phyloP scores from a whole-genome alignment of 2,888 invertebrate genomes.

The Psococerastis gibbosa region DNA sequence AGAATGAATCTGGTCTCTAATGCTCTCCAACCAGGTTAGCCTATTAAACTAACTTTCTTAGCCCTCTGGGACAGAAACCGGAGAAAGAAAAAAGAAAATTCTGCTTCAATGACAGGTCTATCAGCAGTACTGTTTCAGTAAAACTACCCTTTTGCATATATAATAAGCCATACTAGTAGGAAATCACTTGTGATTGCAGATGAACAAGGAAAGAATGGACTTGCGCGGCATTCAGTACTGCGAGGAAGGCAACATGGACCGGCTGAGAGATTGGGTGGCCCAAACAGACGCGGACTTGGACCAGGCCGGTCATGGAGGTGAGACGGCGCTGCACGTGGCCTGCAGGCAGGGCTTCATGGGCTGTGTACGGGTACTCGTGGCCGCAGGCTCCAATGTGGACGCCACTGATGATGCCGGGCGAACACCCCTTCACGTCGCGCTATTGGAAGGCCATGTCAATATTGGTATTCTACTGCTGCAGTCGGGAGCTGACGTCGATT shows the following conservation, averaged over 20 bases:
- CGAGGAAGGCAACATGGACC: neutral
- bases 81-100: no score
- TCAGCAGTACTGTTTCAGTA: no score
- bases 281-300: neutral
- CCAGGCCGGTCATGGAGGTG: slow-evolving; percentile 29
- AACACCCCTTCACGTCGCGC: slow-evolving; percentile 14
- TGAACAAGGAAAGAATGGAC: neutral
- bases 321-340: slow-evolving; percentile 40
- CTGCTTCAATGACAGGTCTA: no score
- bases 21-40: no score
- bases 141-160: no score
- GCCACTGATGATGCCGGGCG: neutral
- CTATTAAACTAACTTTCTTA: no score
- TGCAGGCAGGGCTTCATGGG: slow-evolving; percentile 22
- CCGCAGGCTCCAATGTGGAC: slow-evolving; percentile 8
- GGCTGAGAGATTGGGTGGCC: slow-evolving; percentile 1
- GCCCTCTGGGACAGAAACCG: no score
- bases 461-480: slow-evolving; percentile 39
- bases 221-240: no score
- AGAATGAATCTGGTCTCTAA: no score
- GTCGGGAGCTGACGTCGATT: slow-evolving; percentile 37
- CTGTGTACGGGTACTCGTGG: slow-evolving; percentile 18
- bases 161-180: no score
- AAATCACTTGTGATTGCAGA: no score
- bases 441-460: slow-evolving; percentile 32